A percentile compares a stretch with the other conserved stretches of the same genome.
Conservation (phyloP, 2,797 vertebrate genomes). For the Siniperca obscura region DNA sequence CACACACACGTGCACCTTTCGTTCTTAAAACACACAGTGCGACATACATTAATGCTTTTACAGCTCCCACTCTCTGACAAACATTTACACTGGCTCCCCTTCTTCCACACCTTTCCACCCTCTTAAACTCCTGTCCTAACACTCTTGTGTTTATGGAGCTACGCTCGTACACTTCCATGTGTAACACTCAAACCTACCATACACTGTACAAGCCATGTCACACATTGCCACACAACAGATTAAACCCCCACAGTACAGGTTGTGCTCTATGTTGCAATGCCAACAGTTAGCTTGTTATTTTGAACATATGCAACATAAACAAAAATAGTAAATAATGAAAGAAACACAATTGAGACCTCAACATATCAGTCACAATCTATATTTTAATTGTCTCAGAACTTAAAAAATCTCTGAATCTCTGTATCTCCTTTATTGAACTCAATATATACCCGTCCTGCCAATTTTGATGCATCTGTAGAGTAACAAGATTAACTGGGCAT, state of each 20-base stretch:
- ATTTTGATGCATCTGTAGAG: conserved; percentile 2
- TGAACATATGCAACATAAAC: background rate
- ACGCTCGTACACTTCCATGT: conserved; percentile 36
- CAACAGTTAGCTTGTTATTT: background rate
- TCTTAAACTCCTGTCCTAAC: conserved; percentile 53
- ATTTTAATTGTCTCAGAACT: background rate
- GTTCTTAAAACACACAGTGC: conserved; percentile 26
- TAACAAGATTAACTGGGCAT: background rate
- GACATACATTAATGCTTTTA: conserved; percentile 58
- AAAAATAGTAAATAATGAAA: background rate
- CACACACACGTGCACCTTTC: background rate
- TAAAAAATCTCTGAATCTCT: background rate
- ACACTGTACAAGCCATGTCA: conserved; percentile 25
- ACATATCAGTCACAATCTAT: background rate
- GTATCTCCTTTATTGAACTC: background rate
- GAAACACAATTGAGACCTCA: background rate
- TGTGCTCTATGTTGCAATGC: conserved; percentile 22
- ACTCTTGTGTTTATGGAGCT: conserved; percentile 61
- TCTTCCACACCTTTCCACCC: conserved; percentile 56
- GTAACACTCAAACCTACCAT: conserved; percentile 26
- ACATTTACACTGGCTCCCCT: conserved; percentile 60
- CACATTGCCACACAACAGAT: conserved; percentile 13
- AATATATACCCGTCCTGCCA: background rate
- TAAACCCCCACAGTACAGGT: conserved; percentile 10
- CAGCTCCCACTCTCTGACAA: conserved; percentile 39